Conservation (phyloP, 2,888 invertebrate species). For the Tortricodes alternella region DNA sequence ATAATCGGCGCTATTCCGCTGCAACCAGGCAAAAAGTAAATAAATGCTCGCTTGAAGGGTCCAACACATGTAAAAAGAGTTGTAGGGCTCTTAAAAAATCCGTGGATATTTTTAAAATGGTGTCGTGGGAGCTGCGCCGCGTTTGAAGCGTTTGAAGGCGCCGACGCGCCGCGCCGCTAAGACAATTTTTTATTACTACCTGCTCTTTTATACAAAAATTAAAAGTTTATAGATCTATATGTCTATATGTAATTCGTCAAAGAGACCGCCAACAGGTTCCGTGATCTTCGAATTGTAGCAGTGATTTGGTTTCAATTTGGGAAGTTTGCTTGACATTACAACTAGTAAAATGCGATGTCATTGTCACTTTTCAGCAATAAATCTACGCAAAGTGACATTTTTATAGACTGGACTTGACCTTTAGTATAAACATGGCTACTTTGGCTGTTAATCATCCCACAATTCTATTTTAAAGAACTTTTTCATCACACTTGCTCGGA, state of each 20-base stretch:
- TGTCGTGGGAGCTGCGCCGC: constrained; percentile 69
- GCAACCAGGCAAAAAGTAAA: constrained; percentile 31
- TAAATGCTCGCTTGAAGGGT: constrained; percentile 30
- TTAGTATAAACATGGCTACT: constrained; percentile 17
- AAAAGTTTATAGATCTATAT: constrained; percentile 63
- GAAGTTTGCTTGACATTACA: constrained; percentile 9
- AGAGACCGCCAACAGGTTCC: constrained; percentile 50
- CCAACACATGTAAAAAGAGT: constrained; percentile 34
- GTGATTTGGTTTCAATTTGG: constrained; percentile 31
- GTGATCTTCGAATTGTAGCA: constrained; percentile 34
- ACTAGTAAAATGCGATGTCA: not conserved
- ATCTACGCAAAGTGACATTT: constrained; percentile 24
- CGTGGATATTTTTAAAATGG: constrained; percentile 68
- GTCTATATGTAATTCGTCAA: constrained; percentile 54
- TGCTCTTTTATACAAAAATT: constrained; percentile 70
- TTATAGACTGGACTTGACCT: constrained; percentile 24
- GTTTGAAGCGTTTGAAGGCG: constrained; percentile 58
- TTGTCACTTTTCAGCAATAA: constrained; percentile 17
- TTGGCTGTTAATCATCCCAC: constrained; percentile 13
- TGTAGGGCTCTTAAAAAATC: constrained; percentile 55
- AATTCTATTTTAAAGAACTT: constrained; percentile 15
- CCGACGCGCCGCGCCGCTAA: constrained; percentile 62
- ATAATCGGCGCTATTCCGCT: constrained; percentile 27
- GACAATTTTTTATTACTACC: constrained; percentile 68
- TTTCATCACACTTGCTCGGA: no score